Evolutionary conservation across 2,113 vertebrate genomes (phyloP).

Genomic region (Otolemur garnettii): DNA sequence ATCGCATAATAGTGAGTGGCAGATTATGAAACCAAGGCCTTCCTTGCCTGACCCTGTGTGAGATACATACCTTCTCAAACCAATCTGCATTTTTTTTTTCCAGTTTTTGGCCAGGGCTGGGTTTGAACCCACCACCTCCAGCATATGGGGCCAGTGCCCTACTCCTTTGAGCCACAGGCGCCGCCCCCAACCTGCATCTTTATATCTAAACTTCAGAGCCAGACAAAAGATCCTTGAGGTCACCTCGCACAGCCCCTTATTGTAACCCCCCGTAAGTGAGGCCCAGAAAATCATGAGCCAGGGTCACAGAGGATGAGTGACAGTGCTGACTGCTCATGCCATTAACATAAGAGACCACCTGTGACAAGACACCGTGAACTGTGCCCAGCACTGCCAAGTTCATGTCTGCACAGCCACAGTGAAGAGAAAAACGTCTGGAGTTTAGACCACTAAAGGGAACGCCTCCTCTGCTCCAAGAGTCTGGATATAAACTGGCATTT

Average conservation of each 20-base stretch:
- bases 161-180: no score
- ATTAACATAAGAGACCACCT: neutral
- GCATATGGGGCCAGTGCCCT: no score
- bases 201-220: neutral
- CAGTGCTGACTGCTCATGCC: neutral
- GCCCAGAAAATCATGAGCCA: neutral
- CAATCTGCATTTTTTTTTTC: neutral
- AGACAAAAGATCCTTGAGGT: neutral
- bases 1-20: neutral
- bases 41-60: neutral
- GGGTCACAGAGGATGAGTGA: no score
- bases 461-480: neutral
- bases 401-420: fast-evolving
- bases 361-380: neutral
- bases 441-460: neutral
- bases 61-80: neutral
- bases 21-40: neutral
- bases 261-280: no score
- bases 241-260: no score
- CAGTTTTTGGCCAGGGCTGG: no score
- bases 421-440: neutral
- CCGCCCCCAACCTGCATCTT: neutral
- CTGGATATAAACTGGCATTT: neutral
- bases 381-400: neutral
- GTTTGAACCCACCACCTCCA: no score